Base-by-base conservation (phyloP, 2,113 vertebrate genomes). In the Montifringilla adamsi region DNA sequence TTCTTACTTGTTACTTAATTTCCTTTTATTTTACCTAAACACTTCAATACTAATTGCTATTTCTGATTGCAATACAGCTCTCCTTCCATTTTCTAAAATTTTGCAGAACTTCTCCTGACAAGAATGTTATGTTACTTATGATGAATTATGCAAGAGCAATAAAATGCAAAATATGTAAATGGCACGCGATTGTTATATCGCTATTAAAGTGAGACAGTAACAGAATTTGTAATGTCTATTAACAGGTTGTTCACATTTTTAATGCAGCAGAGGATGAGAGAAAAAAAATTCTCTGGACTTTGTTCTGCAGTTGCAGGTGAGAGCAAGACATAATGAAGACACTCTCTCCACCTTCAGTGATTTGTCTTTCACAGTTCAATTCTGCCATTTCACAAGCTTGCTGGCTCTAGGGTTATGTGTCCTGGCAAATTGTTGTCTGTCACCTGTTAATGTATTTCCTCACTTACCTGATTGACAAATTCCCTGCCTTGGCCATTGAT, bases 381-480 rank as follows among this genome's bases (percentile, higher is more conserved):
- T 96, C 95, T 97, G 76, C 78, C 96, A 88, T 97, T 97, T 98
- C 94, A 90, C 95, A 96, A 74, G 82, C 81, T 92, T 62, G 6
- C 66, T 95, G 87, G 79, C 84, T 96, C 84, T 58, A 46, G 89
- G 84, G 93, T 90, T 95, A 91, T 94, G 95, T 90, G 87, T 67
- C 92, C 74, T 72, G 22, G 81, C 59, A 95, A 96, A 96, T 85
- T 97, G 97, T 97, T 97, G 92, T 96, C 95, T 97, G 92, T 97
- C 97, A 97, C 96, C 89, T 92, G 89, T 96, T 97, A 97, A 97
- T 97, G 79, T 83, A 96, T 95, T 97, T 97, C 95, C 86, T 95
- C 94, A 94, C 93, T 96, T 97, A 63, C 24, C 41, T 96, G 95
- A 97, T 81, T 96, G 97, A 96, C 95, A 93, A 89, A 92, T 92